Percentiles rank a stretch among this genome's conserved stretches.
phyloP scores from a whole-genome alignment of 2,797 vertebrate genomes.

The Fistularia tabacaria region DNA sequence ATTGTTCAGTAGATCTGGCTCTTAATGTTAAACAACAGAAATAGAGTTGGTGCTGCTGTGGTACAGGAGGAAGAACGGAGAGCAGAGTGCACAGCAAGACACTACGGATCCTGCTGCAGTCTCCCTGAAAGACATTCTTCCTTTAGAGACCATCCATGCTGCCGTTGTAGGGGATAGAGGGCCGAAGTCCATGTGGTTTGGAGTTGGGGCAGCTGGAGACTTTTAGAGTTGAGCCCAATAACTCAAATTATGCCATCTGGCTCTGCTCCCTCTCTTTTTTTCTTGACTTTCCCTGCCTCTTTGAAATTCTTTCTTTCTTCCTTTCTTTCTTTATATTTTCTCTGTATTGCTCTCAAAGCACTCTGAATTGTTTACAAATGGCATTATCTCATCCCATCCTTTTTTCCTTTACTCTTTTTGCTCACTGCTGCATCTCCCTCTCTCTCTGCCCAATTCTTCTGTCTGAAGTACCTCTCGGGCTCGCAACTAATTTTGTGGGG shows the following conservation, averaged over 20 bases:
- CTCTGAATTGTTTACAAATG: too few species aligned
- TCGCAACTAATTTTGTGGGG: conserved; percentile 46
- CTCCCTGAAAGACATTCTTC: conserved; percentile 16
- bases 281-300: conserved; percentile 39
- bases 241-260: conserved; percentile 74
- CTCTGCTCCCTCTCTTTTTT: conserved; percentile 60
- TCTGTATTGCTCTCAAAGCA: neutral
- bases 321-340: conserved; percentile 24
- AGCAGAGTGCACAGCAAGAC: conserved; percentile 29
- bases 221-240: conserved; percentile 67
- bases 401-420: conserved; percentile 3
- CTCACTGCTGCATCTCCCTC: conserved; percentile 23
- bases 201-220: conserved; percentile 59
- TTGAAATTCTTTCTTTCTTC: conserved; percentile 17
- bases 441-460: neutral
- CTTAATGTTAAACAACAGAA: conserved; percentile 51
- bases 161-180: conserved; percentile 59
- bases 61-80: conserved; percentile 18
- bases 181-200: conserved; percentile 75
- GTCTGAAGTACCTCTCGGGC: conserved; percentile 53
- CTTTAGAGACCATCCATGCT: conserved; percentile 59
- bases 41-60: conserved; percentile 31
- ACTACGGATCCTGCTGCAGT: conserved; percentile 23
- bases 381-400: too few species aligned
- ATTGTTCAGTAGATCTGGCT: conserved; percentile 79